These are phyloP conservation scores for Myathropa florea DNA, from an alignment of 2,888 invertebrate species.

Conservation along the genomic window DNA sequence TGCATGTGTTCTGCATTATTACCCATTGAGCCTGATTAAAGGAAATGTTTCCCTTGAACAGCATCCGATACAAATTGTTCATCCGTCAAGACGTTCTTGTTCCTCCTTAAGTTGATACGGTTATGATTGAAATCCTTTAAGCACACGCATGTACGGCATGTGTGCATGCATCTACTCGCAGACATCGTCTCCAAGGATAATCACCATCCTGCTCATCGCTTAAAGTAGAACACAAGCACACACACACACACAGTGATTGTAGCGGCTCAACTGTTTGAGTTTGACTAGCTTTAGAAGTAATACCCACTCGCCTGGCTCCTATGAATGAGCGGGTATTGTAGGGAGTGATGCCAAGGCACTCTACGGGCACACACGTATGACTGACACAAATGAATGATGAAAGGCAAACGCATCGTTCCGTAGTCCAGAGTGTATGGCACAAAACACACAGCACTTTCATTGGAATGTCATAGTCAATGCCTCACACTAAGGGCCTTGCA, in stretches of 20 bases:
- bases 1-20: not conserved
- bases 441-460: slow-evolving; percentile 12
- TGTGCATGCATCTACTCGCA: not conserved
- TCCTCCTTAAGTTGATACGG: not conserved
- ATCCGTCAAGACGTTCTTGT: not conserved
- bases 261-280: not conserved
- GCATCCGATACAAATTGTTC: not conserved
- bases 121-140: not conserved
- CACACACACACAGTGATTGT: not conserved
- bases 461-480: slow-evolving; percentile 38
- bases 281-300: not conserved
- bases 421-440: not conserved
- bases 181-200: not conserved
- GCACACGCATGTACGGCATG: not conserved
- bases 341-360: slow-evolving; percentile 8
- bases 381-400: slow-evolving; percentile 29
- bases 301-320: not conserved
- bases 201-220: not conserved
- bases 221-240: not conserved
- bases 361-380: not conserved
- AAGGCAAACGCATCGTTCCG: slow-evolving; percentile 24
- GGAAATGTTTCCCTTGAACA: not conserved
- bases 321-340: slow-evolving; percentile 20
- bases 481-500: slow-evolving; percentile 3
- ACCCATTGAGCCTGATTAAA: not conserved